Conservation (phyloP, 2,888 invertebrate genomes). For the Tromatobia lineatoria region DNA sequence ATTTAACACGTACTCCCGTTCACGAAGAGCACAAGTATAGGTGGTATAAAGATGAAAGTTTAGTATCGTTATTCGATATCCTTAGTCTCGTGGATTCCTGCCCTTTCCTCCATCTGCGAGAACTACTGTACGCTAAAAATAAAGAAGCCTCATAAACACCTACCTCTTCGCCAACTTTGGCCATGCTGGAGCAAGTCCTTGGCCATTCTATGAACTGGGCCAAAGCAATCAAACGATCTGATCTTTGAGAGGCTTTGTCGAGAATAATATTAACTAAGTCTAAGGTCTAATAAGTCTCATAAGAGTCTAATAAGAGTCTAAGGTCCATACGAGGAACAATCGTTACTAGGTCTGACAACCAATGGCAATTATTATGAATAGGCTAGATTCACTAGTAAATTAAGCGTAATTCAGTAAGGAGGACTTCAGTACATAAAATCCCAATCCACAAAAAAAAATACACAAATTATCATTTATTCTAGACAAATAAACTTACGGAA, state of each 20-base stretch:
- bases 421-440: neutral
- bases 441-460: neutral
- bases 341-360: slow-evolving; percentile 7
- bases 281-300: no score
- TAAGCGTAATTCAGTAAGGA: no score
- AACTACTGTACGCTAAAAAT: slow-evolving; percentile 42
- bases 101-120: neutral
- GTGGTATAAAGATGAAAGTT: slow-evolving; percentile 13
- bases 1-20: slow-evolving; percentile 30
- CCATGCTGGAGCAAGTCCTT: neutral
- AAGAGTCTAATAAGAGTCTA: slow-evolving; percentile 9
- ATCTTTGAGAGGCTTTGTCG: slow-evolving; percentile 15
- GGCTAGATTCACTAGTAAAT: neutral
- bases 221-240: slow-evolving; percentile 13
- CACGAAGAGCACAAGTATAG: slow-evolving; percentile 1
- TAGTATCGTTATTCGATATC: slow-evolving; percentile 36
- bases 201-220: slow-evolving; percentile 26
- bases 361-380: slow-evolving; percentile 23
- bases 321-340: neutral
- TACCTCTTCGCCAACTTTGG: slow-evolving; percentile 18
- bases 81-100: slow-evolving; percentile 26
- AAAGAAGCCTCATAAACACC: slow-evolving; percentile 51
- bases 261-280: no score
- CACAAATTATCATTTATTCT: neutral
- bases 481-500: neutral